phyloP scores from a whole-genome alignment of 2,888 invertebrate species.

The Seira musarum region DNA sequence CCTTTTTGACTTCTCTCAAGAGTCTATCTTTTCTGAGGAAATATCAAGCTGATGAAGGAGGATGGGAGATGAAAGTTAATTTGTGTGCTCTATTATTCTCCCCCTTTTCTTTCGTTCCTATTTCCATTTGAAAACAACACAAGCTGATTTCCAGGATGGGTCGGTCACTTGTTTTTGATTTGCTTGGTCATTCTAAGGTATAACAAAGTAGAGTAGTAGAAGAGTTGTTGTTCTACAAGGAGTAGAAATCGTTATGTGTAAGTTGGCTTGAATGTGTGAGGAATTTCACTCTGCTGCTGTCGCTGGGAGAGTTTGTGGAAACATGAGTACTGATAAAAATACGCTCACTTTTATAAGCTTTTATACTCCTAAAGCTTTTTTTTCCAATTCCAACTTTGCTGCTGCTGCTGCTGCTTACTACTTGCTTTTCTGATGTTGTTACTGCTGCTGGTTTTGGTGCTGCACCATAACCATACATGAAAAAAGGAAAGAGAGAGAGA shows the following conservation, averaged over 20 bases:
- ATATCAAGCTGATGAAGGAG: neutral
- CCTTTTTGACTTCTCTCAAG: too few relatives aligned
- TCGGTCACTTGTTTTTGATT: constrained; percentile 47
- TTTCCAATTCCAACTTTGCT: neutral
- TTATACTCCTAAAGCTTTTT: neutral
- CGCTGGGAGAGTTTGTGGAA: constrained; percentile 22
- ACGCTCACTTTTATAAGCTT: constrained; percentile 2
- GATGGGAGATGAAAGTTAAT: constrained; percentile 26
- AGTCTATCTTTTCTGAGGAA: neutral
- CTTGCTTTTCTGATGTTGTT: constrained; percentile 20
- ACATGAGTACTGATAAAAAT: constrained; percentile 16
- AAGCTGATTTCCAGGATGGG: constrained; percentile 53
- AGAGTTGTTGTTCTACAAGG: constrained; percentile 42
- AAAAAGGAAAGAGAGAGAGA: constrained; percentile 8
- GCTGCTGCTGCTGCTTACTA: neutral
- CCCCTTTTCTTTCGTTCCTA: constrained; percentile 1
- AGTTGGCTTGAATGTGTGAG: constrained; percentile 37
- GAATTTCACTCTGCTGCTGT: constrained; percentile 53
- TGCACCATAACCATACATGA: constrained; percentile 5
- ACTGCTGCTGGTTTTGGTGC: neutral
- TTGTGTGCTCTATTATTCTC: constrained; percentile 35
- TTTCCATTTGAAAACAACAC: constrained; percentile 42
- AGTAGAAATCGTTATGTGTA: constrained; percentile 39
- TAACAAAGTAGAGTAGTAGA: constrained; percentile 41
- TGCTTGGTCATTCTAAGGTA: constrained; percentile 35